Percentiles rank a stretch among this genome's conserved stretches.
These are phyloP conservation scores for Zapornia atra DNA, from an alignment of 2,113 vertebrate species.

Conservation along the genomic window DNA sequence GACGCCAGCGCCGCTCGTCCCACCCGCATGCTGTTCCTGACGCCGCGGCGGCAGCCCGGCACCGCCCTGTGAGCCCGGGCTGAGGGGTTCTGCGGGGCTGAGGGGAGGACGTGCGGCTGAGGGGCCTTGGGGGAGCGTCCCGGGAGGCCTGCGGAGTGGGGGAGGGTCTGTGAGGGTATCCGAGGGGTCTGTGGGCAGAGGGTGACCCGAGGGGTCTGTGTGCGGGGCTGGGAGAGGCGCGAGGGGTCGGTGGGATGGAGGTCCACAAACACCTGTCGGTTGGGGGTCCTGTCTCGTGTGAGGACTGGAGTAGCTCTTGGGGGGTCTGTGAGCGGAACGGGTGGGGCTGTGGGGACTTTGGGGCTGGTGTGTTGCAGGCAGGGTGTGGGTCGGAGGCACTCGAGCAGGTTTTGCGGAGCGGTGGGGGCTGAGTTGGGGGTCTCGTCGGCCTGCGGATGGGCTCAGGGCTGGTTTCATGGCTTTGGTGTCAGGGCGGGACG, in stretches of 20 bases:
- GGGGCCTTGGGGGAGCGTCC: not conserved
- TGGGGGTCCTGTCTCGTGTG: not conserved
- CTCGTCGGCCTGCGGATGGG: not conserved
- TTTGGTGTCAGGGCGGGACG: rapidly evolving
- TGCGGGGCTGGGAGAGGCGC: not conserved
- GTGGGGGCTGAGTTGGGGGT: not conserved
- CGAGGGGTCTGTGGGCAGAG: not conserved
- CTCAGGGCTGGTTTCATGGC: not conserved
- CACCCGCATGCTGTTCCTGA: slow-evolving; percentile 90
- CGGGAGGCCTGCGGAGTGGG: not conserved
- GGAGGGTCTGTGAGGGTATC: too few relatives aligned
- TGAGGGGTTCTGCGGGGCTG: not conserved
- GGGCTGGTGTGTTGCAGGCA: too few relatives aligned
- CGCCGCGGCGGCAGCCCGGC: slow-evolving; percentile 85
- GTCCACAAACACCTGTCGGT: too few relatives aligned
- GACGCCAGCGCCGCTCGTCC: slow-evolving; percentile 93
- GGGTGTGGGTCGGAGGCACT: too few relatives aligned
- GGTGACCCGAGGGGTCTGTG: not conserved
- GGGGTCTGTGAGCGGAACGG: not conserved
- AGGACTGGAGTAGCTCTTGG: not conserved
- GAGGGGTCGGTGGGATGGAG: not conserved
- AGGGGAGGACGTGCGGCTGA: not conserved
- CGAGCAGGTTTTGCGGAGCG: not conserved
- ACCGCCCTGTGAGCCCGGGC: slow-evolving; percentile 79
- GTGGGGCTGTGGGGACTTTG: not conserved